Evolutionary conservation across 1,140 invertebrate genomes (phyloP), one percentile per base, ranked within the genome.

Genomic region (Zophobas morio): DNA sequence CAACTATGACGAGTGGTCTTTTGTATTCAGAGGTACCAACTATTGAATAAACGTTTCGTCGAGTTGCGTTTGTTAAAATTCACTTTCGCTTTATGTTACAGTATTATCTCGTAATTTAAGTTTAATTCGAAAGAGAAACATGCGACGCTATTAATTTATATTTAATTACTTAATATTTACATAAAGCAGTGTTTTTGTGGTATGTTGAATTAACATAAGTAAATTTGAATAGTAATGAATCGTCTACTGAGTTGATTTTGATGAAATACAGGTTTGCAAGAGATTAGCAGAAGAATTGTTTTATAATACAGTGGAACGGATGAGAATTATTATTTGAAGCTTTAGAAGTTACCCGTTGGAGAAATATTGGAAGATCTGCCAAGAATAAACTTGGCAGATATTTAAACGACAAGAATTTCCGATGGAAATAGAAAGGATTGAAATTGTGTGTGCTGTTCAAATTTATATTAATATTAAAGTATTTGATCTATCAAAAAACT

Each of bases 101-200:
- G 2, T 20, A 51, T 20, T 8, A 2, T 1, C 39, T 66, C 20
- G 3, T 66, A 66, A 66, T 66, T 6, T 6, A 8, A 6, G 57
- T 46, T 66, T 8, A 66, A 42, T 39, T 34, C 36, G 36, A 39
- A 39, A 42, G 39, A 40, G 60, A 42, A 66, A 42, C 33, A 20
- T 66, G 37, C 37, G 37, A 36, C 36, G 32, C n/a, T 66, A 66
- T 66, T 60, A 60, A 60, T 60, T 66, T 66, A 40, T 66, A 1
- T 39, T 66, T 66, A 66, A 66, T 66, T 66, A 42, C 60, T 66
- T 46, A 20, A 47, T 40, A 66, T 66, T 66, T 42, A 39, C 60
- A 66, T 66, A 40, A 66, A 66, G 35, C 37, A 42, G 60, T 66
- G 60, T 66, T 66, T 66, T 66, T 66, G 39, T 66, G 6, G 49